Base-by-base conservation (phyloP, 2,797 vertebrate genomes). In the Myotis pilosus region DNA sequence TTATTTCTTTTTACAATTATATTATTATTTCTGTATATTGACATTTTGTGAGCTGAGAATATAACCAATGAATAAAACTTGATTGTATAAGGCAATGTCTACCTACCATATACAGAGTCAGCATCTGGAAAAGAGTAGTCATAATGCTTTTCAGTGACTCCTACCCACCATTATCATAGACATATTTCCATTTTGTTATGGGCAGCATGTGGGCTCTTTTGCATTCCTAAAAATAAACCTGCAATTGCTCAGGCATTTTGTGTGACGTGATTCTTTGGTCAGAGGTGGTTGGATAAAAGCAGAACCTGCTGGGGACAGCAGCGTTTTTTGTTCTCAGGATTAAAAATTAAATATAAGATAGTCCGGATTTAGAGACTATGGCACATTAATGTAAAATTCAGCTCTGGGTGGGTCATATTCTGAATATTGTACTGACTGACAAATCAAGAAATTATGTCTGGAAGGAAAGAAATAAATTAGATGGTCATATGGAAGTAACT, bases 401-500 rank as follows among this genome's bases (percentile, higher is more conserved):
- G 11, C 10, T 33, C n/a, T 49, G 5, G 22, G n/a, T 36, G 9
- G 12, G 3, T 89, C 6, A 49, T 72, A 20, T 74, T 82, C 33
- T 86, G 47, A 23, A 68, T 49, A 36, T 1, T 62, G 4, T 79
- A 5, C 83, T 13, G 0, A 8, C 30, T 62, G 13, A 60, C 11
- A 85, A 71, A 33, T 53, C 33, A 91, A 49, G 9, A 72, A 76
- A 78, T 51, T 15, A 86, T 49, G 10, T 76, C 20, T 69, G n/a
- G 33, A 28, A 11, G 51, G 2, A 84, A 7, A 79, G 44, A 19
- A 9, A 55, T 69, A 30, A 36, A 12, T 33, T 55, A 33, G 4
- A 6, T 62, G 33, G 49, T 78, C 41, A 87, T 5, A 36, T 38
- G 49, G 8, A 86, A 92, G 8, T 72, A 72, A 28, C 6, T 19